phyloP scores from a whole-genome alignment of 2,797 vertebrate genomes.

The Lepus oiostolus region DNA sequence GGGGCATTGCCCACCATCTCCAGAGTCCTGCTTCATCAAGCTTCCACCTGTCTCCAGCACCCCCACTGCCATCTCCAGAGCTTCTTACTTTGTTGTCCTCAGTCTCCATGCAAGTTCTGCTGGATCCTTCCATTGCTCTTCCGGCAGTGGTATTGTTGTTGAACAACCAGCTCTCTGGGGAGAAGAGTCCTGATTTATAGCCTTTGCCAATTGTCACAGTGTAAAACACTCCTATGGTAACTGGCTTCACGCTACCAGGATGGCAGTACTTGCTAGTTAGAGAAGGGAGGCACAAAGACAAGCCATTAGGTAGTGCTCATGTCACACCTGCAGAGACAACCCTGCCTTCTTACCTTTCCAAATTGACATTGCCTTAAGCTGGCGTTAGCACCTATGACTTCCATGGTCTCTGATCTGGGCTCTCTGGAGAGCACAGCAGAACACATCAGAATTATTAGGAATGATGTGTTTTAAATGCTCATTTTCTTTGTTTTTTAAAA shows the following conservation, averaged over 20 bases:
- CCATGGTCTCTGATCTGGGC: not conserved
- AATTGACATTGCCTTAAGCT: not conserved
- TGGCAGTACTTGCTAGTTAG: fast-evolving
- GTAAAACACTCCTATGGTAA: not conserved
- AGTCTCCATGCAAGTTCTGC: not conserved
- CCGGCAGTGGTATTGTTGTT: not conserved
- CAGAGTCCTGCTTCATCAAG: not conserved
- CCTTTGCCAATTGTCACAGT: not conserved
- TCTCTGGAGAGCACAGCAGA: not conserved
- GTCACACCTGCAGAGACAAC: too few species aligned
- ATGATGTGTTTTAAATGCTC: not conserved
- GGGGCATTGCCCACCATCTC: not conserved
- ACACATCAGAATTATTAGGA: not conserved
- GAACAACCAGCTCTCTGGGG: not conserved
- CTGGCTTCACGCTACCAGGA: not conserved
- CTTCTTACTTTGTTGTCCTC: not conserved
- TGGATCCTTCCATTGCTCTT: not conserved
- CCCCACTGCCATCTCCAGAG: not conserved
- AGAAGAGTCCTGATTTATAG: not conserved
- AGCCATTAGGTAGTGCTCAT: too few species aligned
- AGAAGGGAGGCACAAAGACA: not conserved
- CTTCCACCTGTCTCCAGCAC: not conserved
- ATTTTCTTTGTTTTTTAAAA: not conserved
- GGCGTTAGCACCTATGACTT: not conserved
- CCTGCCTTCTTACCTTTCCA: not conserved